Evolutionary conservation across 2,113 vertebrate genomes (phyloP), one percentile per base, ranked within the genome.

Genomic region (Poeciliopsis occidentalis): DNA sequence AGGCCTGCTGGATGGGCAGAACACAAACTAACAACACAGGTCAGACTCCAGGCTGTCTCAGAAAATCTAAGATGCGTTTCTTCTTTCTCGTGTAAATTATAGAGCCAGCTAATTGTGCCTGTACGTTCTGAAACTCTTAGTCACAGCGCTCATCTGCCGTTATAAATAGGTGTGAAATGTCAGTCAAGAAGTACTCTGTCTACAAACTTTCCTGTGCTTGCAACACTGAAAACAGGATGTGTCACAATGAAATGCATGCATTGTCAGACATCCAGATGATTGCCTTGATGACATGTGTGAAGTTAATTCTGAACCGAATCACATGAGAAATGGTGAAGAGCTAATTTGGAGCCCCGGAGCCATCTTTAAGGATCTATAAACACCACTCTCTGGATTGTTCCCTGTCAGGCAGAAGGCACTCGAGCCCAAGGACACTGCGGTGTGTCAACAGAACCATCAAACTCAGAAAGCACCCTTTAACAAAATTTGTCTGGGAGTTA

Each of bases 361-460:
- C 78, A 85, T 87, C 82, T 88, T 87, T 88, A 89, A 89, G 87
- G 91, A 91, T 91, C 85, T 93, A 90, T 92, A 92, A 93, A 94
- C 90, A 93, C 84, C 88, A 88, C 86, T 83, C 80, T 85, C 84
- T 83, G 90, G 85, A 83, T 88, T 89, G 89, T 89, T 92, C 78
- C 83, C 80, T 89, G 91, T 92, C 91, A 91, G 91, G 84, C 92
- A 90, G 82, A 83, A 86, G 85, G 71, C 81, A 86, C 75, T 69
- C 30, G 78, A 88, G 85, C 87, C 84, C 87, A 90, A 89, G 89
- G 90, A 90, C 88, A 87, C 84, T 60, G 87, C 77, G 68, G 86
- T 81, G 90, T 34, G 79, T 88, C 88, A 84, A 85, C 79, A 88
- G 86, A 92, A 90, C 87, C 80, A 85, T 91, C 87, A 30, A 75